Percentiles rank a stretch among this genome's conserved stretches.
phyloP scores from a whole-genome alignment of 2,888 invertebrate genomes.

The Xanthia icteritia region DNA sequence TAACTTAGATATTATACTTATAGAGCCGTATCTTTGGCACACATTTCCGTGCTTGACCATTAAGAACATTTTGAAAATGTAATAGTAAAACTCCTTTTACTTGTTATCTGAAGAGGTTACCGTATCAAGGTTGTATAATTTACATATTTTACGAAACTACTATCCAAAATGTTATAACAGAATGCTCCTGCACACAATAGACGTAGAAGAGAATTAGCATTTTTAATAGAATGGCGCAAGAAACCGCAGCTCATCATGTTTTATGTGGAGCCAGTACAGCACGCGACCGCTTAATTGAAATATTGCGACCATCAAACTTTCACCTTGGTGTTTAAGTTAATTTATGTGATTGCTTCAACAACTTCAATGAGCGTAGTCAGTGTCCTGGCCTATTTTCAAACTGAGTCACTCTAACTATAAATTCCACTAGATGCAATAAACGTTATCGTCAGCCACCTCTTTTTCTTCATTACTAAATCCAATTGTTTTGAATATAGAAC shows the following conservation, averaged over 20 bases:
- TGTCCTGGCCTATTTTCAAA: background rate
- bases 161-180: slow-evolving; percentile 13
- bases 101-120: slow-evolving; percentile 43
- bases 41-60: too few species aligned
- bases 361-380: slow-evolving; percentile 10
- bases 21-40: too few species aligned
- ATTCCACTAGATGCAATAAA: too few species aligned
- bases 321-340: slow-evolving; percentile 60
- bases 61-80: slow-evolving; percentile 1
- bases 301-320: slow-evolving; percentile 66
- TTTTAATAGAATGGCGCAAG: slow-evolving; percentile 60
- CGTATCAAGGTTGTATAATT: slow-evolving; percentile 42
- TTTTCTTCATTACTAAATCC: background rate
- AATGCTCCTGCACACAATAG: slow-evolving; percentile 38
- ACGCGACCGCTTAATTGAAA: slow-evolving; percentile 68
- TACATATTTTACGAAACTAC: slow-evolving; percentile 10
- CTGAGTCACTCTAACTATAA: background rate
- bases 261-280: slow-evolving; percentile 69
- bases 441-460: too few species aligned
- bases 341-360: slow-evolving; percentile 50
- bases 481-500: background rate
- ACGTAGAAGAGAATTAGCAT: slow-evolving; percentile 43
- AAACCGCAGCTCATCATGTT: slow-evolving; percentile 75
- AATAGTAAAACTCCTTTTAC: slow-evolving; percentile 21
- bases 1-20: too few species aligned